These are phyloP conservation scores for Operophtera brumata DNA, from an alignment of 2,888 invertebrate genomes.

Conservation along the genomic window DNA sequence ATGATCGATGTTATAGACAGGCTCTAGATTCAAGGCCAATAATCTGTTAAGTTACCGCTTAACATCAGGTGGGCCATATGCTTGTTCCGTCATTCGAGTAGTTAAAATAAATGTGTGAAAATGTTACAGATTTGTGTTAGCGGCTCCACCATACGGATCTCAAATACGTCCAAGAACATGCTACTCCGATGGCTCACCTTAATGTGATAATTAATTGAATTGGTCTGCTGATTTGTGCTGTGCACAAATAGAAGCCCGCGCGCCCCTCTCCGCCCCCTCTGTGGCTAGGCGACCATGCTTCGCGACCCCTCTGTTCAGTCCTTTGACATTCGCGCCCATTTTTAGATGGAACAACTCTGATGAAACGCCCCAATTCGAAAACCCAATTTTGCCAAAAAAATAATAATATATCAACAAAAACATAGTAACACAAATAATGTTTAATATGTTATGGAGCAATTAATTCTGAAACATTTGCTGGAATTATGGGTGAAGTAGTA, in stretches of 20 bases:
- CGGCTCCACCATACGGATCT: conserved; percentile 54
- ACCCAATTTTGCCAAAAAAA: conserved; percentile 37
- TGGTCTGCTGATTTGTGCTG: conserved; percentile 77
- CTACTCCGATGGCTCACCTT: conserved; percentile 73
- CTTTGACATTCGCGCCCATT: conserved; percentile 79
- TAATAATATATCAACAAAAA: too few relatives aligned
- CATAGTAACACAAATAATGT: conserved; percentile 25
- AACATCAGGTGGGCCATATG: too few relatives aligned
- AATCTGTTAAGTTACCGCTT: too few relatives aligned
- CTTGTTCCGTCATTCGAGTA: too few relatives aligned
- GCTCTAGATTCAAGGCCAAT: conserved; percentile 43
- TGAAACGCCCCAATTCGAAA: conserved; percentile 67
- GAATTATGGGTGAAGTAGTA: conserved; percentile 31
- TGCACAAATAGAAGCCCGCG: conserved; percentile 71
- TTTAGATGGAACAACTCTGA: conserved; percentile 74
- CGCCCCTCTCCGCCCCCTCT: conserved; percentile 49
- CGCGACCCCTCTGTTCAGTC: conserved; percentile 72
- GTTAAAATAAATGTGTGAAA: conserved; percentile 38
- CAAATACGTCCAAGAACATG: conserved; percentile 63
- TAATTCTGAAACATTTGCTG: conserved; percentile 40
- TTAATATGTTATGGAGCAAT: conserved; percentile 59
- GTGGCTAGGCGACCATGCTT: conserved; percentile 50
- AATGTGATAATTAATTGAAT: conserved; percentile 81
- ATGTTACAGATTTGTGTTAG: conserved; percentile 45
- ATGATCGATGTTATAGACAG: conserved; percentile 28